Evolutionary conservation across 2,888 invertebrate genomes (phyloP).

Genomic region (Cheilosia urbana): DNA sequence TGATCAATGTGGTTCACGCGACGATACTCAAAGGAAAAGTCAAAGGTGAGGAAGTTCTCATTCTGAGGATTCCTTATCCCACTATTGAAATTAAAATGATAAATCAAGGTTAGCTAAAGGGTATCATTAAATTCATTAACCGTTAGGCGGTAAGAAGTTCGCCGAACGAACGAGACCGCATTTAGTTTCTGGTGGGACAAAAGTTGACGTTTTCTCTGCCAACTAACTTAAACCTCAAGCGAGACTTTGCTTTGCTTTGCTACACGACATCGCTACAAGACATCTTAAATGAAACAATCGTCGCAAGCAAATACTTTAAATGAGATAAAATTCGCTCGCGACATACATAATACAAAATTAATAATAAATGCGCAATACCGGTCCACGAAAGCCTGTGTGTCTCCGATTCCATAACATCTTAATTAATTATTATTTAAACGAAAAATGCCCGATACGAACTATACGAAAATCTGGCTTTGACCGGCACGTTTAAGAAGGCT

Average conservation of each 20-base stretch:
- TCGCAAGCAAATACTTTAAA: background rate
- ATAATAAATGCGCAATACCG: slow-evolving; percentile 36
- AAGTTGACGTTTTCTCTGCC: background rate
- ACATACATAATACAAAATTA: slow-evolving; percentile 11
- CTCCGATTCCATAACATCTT: slow-evolving; percentile 44
- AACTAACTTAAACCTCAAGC: background rate
- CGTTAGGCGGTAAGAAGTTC: no score
- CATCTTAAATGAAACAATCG: slow-evolving; percentile 11
- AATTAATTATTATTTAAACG: slow-evolving; percentile 52
- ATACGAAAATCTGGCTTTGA: slow-evolving; percentile 5
- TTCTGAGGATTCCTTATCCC: no score
- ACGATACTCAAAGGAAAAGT: no score
- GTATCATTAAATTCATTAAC: no score
- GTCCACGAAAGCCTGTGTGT: slow-evolving; percentile 27
- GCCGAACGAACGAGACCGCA: no score
- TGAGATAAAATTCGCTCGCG: background rate
- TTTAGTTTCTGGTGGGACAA: no score
- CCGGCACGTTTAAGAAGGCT: slow-evolving; percentile 41
- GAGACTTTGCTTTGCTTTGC: background rate
- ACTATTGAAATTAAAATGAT: no score
- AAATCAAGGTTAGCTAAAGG: no score
- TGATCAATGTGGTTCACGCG: no score
- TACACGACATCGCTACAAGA: slow-evolving; percentile 26
- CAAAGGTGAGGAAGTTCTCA: no score
- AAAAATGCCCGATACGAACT: background rate